Conservation (phyloP, 2,113 vertebrate genomes). For the Phyllostomus discolor region DNA sequence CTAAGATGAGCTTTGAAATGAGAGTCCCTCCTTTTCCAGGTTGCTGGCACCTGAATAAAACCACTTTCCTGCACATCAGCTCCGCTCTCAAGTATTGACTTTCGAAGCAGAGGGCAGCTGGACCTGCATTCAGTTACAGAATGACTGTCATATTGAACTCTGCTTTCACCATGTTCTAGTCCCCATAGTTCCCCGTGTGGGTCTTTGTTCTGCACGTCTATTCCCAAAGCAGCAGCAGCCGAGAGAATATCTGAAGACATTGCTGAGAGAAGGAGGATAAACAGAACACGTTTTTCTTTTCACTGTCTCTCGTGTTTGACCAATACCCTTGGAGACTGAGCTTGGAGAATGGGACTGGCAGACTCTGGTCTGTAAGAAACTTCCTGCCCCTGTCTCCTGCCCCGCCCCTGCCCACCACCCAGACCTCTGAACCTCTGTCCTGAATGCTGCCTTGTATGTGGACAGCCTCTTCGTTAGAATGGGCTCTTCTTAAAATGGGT, state of each 20-base stretch:
- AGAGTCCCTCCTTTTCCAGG: too few relatives aligned
- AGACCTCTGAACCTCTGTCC: not conserved
- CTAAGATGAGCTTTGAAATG: too few relatives aligned
- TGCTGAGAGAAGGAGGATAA: not conserved
- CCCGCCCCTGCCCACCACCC: not conserved
- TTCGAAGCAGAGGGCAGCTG: too few relatives aligned
- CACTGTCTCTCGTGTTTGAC: too few relatives aligned
- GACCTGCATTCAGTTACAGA: too few relatives aligned
- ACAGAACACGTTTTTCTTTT: too few relatives aligned
- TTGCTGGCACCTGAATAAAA: too few relatives aligned
- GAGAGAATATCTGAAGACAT: not conserved
- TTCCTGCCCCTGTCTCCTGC: not conserved
- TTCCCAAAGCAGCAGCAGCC: not conserved
- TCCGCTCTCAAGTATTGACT: too few relatives aligned
- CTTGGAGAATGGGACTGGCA: too few relatives aligned
- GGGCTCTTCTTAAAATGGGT: not conserved
- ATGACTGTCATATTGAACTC: not conserved
- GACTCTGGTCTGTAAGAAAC: not conserved
- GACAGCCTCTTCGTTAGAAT: not conserved
- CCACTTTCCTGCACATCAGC: too few relatives aligned
- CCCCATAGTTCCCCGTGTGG: not conserved
- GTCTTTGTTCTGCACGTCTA: not conserved
- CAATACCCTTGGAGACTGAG: too few relatives aligned
- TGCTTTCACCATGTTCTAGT: not conserved
- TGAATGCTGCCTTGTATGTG: accelerated